Base-by-base conservation (phyloP, 2,113 vertebrate species). In the Siniperca chuatsi region DNA sequence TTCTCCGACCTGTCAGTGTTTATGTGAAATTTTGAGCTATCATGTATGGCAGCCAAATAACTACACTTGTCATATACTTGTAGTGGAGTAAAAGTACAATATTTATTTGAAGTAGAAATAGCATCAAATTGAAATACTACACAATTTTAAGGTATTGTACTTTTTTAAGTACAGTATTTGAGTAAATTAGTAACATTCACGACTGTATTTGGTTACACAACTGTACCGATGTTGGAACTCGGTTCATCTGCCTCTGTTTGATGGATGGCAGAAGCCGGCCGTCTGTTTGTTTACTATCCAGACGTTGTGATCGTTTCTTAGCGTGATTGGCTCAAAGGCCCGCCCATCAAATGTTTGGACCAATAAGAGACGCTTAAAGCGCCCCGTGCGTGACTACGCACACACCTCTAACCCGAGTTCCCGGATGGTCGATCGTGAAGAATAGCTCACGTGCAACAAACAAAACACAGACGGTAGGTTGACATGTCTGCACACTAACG, bases 211-310 rank as follows among this genome's bases (percentile, higher is more conserved):
- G 37, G 42, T 72, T 83, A 82, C 66, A 76, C 46, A 88, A 46
- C 58, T 78, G 44, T 33, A 57, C 66, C 87, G 58, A 69, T 80
- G 77, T 58, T 79, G 11, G 4, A 23, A 8, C 16, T 78, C 15
- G 25, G 40, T 16, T 10, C 21, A 35, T 67, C 25, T 57, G 44
- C 46, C 52, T 57, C 11, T 68, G 35, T 37, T 2, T 71, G 33
- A 18, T 54, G 54, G 48, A 60, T 64, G 64, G 25, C 62, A 57
- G 75, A 57, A 60, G 46, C 35, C 35, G 35, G 35, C 3, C 35
- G 61, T 60, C 44, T 78, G 78, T 93, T 94, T 94, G 92, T 94
- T 94, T 94, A 93, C 90, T 23, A 58, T 87, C 50, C n/a, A 33
- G 61, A 57, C n/a, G 29, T 15, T 2, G 12, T 8, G 12, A 23